Evolutionary conservation across 2,113 vertebrate species (phyloP), one percentile per base, ranked within the genome.

Genomic region (Lasiurus cinereus): DNA sequence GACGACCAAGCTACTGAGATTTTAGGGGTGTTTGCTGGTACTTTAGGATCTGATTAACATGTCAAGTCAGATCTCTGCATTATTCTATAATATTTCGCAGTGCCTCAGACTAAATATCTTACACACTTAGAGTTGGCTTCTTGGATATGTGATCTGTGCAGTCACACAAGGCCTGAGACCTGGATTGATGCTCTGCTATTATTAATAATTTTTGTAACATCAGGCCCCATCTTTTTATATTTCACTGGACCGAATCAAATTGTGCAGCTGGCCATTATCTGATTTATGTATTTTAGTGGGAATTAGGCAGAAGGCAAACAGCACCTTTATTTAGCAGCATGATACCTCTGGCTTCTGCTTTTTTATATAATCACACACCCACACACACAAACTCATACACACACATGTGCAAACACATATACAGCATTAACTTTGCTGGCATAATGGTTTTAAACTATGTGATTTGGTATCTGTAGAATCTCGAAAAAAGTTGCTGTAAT

Each of bases 321-420:
- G 16, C 6, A 79, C 24, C 19, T 13, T 83, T 56, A n/a, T 12
- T 2, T 36, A 36, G 3, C 27, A 54, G 22, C 43, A 31, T 12
- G n/a, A 3, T 78, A 62, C 64, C 10, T 79, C 29, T 66, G 50
- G 64, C 29, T 79, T 87, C 15, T 69, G 33, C 46, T 39, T 90
- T 39, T 39, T 39, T 39, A 39, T 39, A 39, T 39, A 39, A 48
- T 66, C 36, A 33, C 2, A 6, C 27, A n/a, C 18, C n/a, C 1
- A 5, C 21, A 52, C 10, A 62, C 0, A n/a, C 27, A 67, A 15
- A 67, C 14, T 18, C 14, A n/a, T 31, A n/a, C 66, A n/a, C 13
- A 31, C 64, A 16, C 50, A 9, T 0, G 18, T 5, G 52, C 2
- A 3, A 14, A 52, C 19, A 11, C 4, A 54, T 12, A 56, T 2